Conservation (phyloP, 2,888 invertebrate species). For the Apotomis capreana region DNA sequence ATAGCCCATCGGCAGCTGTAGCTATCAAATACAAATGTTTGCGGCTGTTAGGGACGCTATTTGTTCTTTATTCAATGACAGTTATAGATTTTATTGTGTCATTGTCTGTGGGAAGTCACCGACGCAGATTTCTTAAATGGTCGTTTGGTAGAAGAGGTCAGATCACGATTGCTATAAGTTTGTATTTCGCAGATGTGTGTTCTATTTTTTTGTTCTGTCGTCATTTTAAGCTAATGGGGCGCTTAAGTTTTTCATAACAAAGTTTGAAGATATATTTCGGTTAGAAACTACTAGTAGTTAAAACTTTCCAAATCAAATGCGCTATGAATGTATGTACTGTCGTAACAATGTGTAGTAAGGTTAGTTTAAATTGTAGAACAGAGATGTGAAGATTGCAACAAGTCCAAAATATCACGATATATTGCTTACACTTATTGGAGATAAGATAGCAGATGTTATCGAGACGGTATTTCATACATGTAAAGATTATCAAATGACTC, state of each 20-base stretch:
- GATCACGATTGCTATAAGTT: no score
- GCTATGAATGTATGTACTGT: not conserved
- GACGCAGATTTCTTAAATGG: conserved; percentile 2
- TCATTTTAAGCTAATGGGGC: no score
- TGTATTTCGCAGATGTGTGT: no score
- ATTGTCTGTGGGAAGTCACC: conserved; percentile 35
- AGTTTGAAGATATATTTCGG: no score
- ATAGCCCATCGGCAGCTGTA: conserved; percentile 70
- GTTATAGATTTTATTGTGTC: conserved; percentile 69
- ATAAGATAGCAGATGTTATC: conserved; percentile 17
- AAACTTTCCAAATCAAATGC: no score
- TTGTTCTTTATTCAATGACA: conserved; percentile 76
- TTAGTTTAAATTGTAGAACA: not conserved
- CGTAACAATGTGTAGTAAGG: not conserved
- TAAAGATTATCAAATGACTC: not conserved
- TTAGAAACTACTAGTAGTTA: no score
- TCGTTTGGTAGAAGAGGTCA: not conserved
- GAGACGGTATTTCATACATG: not conserved
- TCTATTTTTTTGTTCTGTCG: no score
- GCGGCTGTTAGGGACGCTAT: conserved; percentile 77
- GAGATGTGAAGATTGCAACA: conserved; percentile 8
- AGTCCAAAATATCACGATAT: conserved; percentile 7
- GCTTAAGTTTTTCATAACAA: no score
- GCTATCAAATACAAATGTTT: conserved; percentile 72
- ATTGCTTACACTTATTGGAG: not conserved